Evolutionary conservation across 2,797 vertebrate species (phyloP).

Genomic region (Pipistrellus kuhlii): DNA sequence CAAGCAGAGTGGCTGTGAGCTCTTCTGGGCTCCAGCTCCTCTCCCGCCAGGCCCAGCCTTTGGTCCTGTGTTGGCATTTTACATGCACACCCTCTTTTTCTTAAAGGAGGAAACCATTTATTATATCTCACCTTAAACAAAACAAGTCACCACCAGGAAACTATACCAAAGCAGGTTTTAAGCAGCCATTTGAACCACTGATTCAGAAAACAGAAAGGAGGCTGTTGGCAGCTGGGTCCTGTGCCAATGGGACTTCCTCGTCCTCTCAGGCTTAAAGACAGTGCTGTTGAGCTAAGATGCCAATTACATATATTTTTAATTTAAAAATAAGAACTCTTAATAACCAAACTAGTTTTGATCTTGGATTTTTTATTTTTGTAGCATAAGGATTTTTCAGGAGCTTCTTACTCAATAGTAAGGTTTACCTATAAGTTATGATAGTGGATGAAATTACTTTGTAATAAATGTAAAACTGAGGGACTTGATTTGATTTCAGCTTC

Average conservation of each 20-base stretch:
- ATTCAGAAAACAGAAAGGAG: neutral
- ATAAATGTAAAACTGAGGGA: neutral
- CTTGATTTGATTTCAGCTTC: conserved; percentile 6
- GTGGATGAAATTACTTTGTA: neutral
- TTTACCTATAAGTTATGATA: neutral
- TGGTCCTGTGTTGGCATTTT: neutral
- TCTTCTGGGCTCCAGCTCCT: neutral
- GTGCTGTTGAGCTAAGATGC: neutral
- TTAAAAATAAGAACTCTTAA: neutral
- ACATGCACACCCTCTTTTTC: neutral
- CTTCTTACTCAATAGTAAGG: neutral
- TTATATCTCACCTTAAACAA: conserved; percentile 9
- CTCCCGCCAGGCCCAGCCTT: neutral
- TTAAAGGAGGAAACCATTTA: conserved; percentile 14
- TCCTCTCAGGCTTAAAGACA: neutral
- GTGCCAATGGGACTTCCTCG: neutral
- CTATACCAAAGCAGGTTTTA: conserved; percentile 1
- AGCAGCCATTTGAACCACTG: neutral
- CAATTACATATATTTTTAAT: neutral
- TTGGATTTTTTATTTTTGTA: neutral
- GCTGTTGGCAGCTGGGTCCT: neutral
- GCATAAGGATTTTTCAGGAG: neutral
- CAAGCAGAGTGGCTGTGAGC: too few species aligned
- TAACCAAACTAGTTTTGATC: neutral
- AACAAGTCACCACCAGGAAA: neutral